Conservation (phyloP, 2,113 vertebrate genomes). For the Oplegnathus fasciatus region DNA sequence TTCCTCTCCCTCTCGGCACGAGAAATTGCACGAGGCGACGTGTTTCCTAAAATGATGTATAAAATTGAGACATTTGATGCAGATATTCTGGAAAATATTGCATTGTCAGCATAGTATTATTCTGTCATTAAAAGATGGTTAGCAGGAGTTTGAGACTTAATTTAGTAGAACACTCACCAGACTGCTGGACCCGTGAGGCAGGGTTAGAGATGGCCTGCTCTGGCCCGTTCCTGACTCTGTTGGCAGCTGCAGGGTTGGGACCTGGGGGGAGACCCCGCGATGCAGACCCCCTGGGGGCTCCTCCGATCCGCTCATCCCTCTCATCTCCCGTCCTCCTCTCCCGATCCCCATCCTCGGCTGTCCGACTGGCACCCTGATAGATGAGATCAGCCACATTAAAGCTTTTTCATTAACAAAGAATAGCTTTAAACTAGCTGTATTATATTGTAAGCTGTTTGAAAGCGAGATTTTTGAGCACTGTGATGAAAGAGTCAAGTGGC, state of each 20-base stretch:
- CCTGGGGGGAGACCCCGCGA: constrained; percentile 84
- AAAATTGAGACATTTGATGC: neutral
- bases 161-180: constrained; percentile 84
- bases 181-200: constrained; percentile 93
- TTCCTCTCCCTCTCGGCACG: constrained; percentile 97
- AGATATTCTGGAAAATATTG: neutral
- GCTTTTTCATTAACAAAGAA: neutral
- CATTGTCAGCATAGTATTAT: neutral
- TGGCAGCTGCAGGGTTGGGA: constrained; percentile 88
- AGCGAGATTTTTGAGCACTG: neutral
- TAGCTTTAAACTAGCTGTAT: neutral
- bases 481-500: neutral
- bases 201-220: constrained; percentile 95
- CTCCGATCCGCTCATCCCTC: constrained; percentile 92
- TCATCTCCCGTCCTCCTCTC: constrained; percentile 90
- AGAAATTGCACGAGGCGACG: constrained; percentile 96
- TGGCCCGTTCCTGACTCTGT: constrained; percentile 91
- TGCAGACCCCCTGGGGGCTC: constrained; percentile 88
- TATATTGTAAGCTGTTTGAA: neutral
- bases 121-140: neutral
- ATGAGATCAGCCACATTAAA: neutral
- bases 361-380: constrained; percentile 92
- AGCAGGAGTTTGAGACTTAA: neutral
- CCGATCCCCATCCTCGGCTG: constrained; percentile 93
- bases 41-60: constrained; percentile 87